These are phyloP conservation scores for Philotrypesis tridentata DNA, from an alignment of 1,140 invertebrate species.

Conservation along the genomic window DNA sequence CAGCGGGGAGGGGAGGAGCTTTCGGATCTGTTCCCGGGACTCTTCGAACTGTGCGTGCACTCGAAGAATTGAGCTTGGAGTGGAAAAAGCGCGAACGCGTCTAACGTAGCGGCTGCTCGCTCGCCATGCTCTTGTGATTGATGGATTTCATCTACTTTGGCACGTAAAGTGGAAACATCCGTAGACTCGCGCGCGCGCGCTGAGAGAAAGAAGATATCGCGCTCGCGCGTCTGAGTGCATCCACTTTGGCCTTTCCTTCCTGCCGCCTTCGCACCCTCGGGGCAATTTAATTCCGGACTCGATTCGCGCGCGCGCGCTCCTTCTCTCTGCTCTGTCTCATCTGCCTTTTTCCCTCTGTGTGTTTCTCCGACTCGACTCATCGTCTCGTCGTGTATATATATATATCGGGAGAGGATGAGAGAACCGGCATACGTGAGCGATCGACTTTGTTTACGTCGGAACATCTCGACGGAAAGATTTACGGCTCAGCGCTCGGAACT, in stretches of 20 bases:
- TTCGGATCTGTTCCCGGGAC: too few species aligned
- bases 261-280: conserved; percentile 22
- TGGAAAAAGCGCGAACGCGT: not conserved
- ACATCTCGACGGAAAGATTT: not conserved
- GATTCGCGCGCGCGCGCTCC: too few species aligned
- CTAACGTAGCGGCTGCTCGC: too few species aligned
- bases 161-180: conserved; percentile 30
- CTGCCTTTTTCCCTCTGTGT: not conserved
- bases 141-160: conserved; percentile 41
- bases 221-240: conserved; percentile 34
- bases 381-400: too few species aligned
- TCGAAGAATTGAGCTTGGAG: not conserved
- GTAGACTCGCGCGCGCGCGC: not conserved
- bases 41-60: too few species aligned
- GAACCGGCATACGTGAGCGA: not conserved
- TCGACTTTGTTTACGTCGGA: conserved; percentile 21
- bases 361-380: not conserved
- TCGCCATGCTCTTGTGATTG: conserved; percentile 22
- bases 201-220: conserved; percentile 34
- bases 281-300: conserved; percentile 37
- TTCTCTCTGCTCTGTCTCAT: not conserved
- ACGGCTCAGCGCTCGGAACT: not conserved
- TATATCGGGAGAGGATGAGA: not conserved
- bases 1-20: too few species aligned
- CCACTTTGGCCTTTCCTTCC: conserved; percentile 25